Conservation (phyloP, 2,797 vertebrate species). For the Pangasius macronema region DNA sequence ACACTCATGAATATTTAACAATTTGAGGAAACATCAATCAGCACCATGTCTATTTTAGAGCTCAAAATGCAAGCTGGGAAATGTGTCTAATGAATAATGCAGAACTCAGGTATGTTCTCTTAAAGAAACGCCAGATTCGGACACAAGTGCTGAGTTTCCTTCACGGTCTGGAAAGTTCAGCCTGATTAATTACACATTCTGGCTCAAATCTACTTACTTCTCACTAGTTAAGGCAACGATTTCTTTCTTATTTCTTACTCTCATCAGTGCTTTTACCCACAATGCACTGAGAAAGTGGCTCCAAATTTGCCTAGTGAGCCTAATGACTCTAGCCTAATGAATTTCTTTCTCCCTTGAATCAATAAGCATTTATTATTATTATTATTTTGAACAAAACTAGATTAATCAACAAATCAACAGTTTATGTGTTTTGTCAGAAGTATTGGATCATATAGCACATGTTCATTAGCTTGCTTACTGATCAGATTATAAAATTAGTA, state of each 20-base stretch:
- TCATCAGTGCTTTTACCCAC: not conserved
- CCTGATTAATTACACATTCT: not conserved
- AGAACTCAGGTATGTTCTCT: not conserved
- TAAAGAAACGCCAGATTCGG: not conserved
- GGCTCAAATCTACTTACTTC: not conserved
- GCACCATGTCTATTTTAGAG: constrained; percentile 71
- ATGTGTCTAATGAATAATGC: constrained; percentile 58
- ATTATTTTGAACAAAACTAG: too few species aligned
- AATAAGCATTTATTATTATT: too few species aligned
- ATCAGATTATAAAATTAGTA: not conserved
- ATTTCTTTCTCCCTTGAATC: too few species aligned
- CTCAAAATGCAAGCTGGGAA: constrained; percentile 58
- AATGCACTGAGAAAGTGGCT: not conserved
- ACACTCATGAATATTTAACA: constrained; percentile 77
- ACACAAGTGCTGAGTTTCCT: not conserved
- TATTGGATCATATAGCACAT: not conserved
- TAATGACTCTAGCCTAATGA: too few species aligned
- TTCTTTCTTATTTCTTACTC: not conserved
- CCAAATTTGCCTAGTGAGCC: too few species aligned
- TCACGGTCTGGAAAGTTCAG: not conserved
- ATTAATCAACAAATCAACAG: too few species aligned
- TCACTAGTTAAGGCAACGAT: not conserved
- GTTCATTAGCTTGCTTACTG: not conserved
- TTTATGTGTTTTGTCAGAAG: not conserved
- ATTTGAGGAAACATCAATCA: constrained; percentile 76